A percentile compares a stretch with the other conserved stretches of the same genome.
These are phyloP conservation scores for Alaudala cheleensis DNA, from an alignment of 2,113 vertebrate genomes.

Conservation along the genomic window DNA sequence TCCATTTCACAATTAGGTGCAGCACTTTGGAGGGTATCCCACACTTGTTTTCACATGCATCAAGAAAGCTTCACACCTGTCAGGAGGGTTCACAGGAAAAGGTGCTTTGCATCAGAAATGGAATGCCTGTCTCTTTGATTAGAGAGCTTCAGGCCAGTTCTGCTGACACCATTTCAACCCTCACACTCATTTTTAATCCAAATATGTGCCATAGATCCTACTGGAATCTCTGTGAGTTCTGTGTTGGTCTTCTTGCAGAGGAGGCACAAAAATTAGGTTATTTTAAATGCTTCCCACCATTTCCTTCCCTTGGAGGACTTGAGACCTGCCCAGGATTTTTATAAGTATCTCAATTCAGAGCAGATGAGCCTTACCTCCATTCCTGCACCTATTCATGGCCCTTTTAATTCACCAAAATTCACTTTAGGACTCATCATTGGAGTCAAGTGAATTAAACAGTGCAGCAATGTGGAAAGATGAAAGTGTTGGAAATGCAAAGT, in stretches of 20 bases:
- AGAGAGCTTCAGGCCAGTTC: background rate
- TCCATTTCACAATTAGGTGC: background rate
- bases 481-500: background rate
- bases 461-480: background rate
- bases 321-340: background rate
- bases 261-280: background rate
- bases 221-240: background rate
- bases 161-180: background rate
- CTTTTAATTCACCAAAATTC: background rate
- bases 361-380: background rate
- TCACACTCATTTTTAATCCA: background rate
- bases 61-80: background rate
- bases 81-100: background rate
- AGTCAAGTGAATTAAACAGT: background rate
- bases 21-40: background rate
- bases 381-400: background rate
- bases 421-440: background rate
- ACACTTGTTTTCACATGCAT: background rate
- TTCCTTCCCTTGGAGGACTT: background rate
- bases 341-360: background rate
- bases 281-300: background rate
- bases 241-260: background rate
- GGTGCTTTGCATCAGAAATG: background rate
- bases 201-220: background rate
- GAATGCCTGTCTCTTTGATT: background rate